phyloP scores from a whole-genome alignment of 2,113 vertebrate genomes.

The Ranitomeya imitator region DNA sequence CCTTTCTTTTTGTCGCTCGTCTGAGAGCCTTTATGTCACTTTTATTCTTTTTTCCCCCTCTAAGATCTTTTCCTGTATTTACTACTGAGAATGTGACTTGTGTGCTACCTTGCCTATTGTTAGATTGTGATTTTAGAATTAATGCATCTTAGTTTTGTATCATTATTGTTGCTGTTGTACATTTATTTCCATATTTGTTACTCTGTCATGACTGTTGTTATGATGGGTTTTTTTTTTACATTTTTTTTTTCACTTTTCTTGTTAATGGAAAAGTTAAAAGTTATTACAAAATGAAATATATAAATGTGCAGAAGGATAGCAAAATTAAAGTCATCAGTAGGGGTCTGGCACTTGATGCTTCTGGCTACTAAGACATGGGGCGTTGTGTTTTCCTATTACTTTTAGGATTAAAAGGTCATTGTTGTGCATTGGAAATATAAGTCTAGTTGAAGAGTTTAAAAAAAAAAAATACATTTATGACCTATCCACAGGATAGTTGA shows the following conservation, averaged over 20 bases:
- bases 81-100: not conserved
- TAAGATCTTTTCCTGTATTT: not conserved
- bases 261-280: not conserved
- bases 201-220: not conserved
- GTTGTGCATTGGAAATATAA: too few species aligned
- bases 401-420: too few species aligned
- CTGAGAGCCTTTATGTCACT: conserved; percentile 20
- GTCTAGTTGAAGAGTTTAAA: too few species aligned
- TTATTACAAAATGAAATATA: not conserved
- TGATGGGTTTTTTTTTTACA: not conserved
- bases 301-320: not conserved
- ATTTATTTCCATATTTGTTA: not conserved
- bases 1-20: not conserved
- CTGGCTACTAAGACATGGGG: too few species aligned
- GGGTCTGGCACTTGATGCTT: too few species aligned
- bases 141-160: not conserved
- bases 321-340: too few species aligned
- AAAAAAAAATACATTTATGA: too few species aligned
- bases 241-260: not conserved
- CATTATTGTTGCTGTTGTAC: not conserved
- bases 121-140: not conserved
- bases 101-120: not conserved
- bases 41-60: not conserved
- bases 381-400: too few species aligned
- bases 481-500: too few species aligned